Evolutionary conservation across 1,140 invertebrate genomes (phyloP), one percentile per base, ranked within the genome.

Genomic region (Scaptodrosophila lebanonensis): DNA sequence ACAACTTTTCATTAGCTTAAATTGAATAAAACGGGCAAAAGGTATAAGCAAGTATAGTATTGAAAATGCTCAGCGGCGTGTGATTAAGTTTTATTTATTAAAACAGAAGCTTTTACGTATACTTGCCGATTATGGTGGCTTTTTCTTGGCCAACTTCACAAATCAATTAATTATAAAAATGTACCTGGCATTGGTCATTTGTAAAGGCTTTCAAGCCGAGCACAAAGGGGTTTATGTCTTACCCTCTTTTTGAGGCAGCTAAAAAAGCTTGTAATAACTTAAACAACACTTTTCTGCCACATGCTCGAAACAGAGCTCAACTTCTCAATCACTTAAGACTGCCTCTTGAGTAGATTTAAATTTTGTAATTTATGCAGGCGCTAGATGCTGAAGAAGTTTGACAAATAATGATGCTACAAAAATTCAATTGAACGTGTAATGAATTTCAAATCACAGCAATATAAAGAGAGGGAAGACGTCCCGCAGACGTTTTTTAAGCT

Each of bases 381-480:
- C n/a, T 33, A 1, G 20, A 39, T 43, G 39, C 22, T 12, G 27
- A 20, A 59, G 18, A 29, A 25, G 27, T 33, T 54, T 43, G 54
- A 64, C 61, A 59, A 62, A 79, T 82, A 82, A 79, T 82, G 69
- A 79, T 60, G 51, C 57, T 38, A 40, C 60, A 30, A 62, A n/a
- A 82, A 75, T 75, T 69, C 61, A 83, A 79, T 79, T 75, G 75
- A 83, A 79, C 70, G 69, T 82, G 53, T 63, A 82, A 79, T 79
- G 75, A 79, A 79, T 79, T 75, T 82, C 35, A 82, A 79, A 79
- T 82, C 76, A 59, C 52, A 3, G 32, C 32, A n/a, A n/a, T n/a
- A n/a, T n/a, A 6, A 9, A 6, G 27, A 29, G 5, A 5, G 27
- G 27, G 5, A 29, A 29, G 27, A 29, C 63, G 44, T 16, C 60